These are phyloP conservation scores for Sceliomorpha sp. DNA, from an alignment of 2,888 invertebrate species.

Conservation along the genomic window DNA sequence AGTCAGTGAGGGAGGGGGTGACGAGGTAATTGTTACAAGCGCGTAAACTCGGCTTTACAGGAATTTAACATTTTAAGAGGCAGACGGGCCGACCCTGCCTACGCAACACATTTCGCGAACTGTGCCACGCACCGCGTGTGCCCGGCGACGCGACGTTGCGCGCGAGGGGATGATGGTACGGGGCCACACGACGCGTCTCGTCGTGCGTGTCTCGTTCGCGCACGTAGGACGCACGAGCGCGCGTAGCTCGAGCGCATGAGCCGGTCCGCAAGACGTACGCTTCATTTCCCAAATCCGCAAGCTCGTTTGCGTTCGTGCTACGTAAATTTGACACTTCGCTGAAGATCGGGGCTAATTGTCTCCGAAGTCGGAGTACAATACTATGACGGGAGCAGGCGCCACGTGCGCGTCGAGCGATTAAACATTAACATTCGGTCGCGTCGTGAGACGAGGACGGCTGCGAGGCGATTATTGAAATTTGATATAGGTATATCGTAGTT, in stretches of 20 bases:
- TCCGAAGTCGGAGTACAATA: conserved; percentile 56
- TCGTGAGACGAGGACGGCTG: no score
- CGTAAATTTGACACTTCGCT: conserved; percentile 69
- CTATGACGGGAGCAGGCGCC: conserved; percentile 10
- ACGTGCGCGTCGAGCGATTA: conserved; percentile 6
- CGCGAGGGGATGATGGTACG: no score
- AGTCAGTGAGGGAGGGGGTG: no score
- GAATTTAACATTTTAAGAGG: conserved; percentile 80
- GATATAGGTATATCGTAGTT: no score
- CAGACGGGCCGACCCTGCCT: conserved; percentile 68
- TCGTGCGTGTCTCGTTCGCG: conserved; percentile 11
- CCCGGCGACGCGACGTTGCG: no score
- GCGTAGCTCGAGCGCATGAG: no score
- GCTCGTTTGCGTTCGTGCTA: conserved; percentile 62
- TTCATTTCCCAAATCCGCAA: conserved; percentile 41
- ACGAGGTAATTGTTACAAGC: conserved; percentile 80
- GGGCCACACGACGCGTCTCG: no score
- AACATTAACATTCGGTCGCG: conserved; percentile 12
- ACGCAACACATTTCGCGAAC: conserved; percentile 18
- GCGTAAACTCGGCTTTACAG: conserved; percentile 80
- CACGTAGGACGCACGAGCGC: neutral
- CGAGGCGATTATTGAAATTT: no score
- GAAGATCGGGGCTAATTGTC: conserved; percentile 64
- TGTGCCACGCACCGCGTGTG: no score
- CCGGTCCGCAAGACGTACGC: conserved; percentile 24